A percentile compares a stretch with the other conserved stretches of the same genome.
phyloP scores from a whole-genome alignment of 2,113 vertebrate species.

The Silurus asotus region DNA sequence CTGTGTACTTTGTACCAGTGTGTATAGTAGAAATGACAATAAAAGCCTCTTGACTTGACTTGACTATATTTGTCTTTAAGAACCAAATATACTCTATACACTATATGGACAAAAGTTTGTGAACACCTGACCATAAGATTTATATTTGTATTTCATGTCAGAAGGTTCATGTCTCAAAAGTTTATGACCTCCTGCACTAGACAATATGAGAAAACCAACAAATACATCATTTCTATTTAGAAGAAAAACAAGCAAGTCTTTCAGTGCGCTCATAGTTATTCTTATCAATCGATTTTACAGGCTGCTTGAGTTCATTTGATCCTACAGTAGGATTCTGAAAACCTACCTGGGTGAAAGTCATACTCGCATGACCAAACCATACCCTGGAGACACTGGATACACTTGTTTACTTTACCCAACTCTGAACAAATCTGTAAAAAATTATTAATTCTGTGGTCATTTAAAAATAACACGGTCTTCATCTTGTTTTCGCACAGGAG shows the following conservation, averaged over 20 bases:
- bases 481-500: conserved; percentile 13
- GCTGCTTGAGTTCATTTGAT: not conserved
- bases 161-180: not conserved
- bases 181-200: not conserved
- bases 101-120: too few species aligned
- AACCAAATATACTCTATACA: too few species aligned
- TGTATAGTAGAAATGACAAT: too few species aligned
- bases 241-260: not conserved
- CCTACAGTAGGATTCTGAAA: not conserved
- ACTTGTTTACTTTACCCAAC: conserved; percentile 9
- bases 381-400: not conserved
- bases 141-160: too few species aligned
- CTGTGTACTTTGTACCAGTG: too few species aligned
- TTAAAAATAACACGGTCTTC: not conserved
- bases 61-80: too few species aligned
- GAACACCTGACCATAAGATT: too few species aligned
- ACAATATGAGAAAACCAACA: not conserved
- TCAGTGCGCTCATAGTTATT: not conserved
- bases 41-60: too few species aligned
- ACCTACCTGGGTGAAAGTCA: not conserved
- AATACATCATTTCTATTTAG: not conserved
- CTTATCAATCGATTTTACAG: not conserved
- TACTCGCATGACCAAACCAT: not conserved
- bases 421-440: not conserved
- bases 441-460: not conserved